Conservation (phyloP, 2,797 vertebrate species). For the Fundulus diaphanus region DNA sequence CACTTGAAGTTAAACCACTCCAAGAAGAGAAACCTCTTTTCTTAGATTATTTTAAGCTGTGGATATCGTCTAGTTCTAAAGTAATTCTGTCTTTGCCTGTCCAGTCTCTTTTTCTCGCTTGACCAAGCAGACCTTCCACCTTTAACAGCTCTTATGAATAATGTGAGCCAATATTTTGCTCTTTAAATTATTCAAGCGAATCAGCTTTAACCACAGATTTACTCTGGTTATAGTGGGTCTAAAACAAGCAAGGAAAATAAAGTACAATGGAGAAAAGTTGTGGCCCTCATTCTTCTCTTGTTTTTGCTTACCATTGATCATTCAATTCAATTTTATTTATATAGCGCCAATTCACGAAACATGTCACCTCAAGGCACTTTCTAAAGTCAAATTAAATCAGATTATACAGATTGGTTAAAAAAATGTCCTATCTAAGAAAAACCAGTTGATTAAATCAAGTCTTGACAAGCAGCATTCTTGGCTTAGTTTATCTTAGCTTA, state of each 20-base stretch:
- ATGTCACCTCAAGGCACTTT: no score
- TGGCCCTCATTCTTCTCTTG: background rate
- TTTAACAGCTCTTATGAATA: constrained; percentile 4
- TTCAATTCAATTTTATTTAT: no score
- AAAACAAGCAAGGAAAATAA: background rate
- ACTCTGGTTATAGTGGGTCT: background rate
- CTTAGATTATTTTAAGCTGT: background rate
- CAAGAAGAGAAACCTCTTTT: background rate
- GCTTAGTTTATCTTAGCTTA: background rate
- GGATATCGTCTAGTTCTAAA: background rate
- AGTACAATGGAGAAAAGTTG: background rate
- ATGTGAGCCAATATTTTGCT: background rate
- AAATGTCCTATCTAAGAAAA: no score
- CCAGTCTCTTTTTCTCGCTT: background rate
- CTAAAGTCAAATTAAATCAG: no score
- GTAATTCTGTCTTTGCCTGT: background rate
- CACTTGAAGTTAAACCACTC: background rate
- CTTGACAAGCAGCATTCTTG: background rate
- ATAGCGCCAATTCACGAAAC: no score
- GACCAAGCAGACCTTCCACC: background rate
- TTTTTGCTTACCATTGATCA: background rate
- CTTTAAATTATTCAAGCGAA: constrained; percentile 4
- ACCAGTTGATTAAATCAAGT: no score
- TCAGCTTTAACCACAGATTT: constrained; percentile 7
- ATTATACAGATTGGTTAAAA: no score